Base-by-base conservation (phyloP, 2,888 invertebrate genomes). In the Hydrotaea diabolus region DNA sequence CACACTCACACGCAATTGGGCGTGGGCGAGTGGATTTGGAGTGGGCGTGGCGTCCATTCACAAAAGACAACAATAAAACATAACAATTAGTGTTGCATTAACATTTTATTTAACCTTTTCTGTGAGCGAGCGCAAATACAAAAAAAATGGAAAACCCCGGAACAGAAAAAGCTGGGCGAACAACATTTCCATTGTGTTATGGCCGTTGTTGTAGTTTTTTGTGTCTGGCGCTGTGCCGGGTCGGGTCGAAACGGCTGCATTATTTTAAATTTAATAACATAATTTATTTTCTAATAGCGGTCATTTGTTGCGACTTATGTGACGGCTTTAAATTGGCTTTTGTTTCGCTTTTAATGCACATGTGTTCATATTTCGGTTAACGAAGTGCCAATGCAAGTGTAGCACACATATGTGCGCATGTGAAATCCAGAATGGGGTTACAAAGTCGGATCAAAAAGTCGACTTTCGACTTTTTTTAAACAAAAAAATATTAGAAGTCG, bases 21-120 rank as follows among this genome's bases (percentile, higher is more conserved):
- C n/a, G 49, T 49, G 49, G n/a, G 11, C 2, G 55, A 7, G 55
- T 55, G 59, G 2, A 31, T 31, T 31, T 31, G 31, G n/a, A n/a
- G n/a, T 7, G 59, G 9, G 15, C 9, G 59, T 59, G 21, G 55
- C 15, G 26, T 7, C 23, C 59, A 55, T 21, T 55, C 55, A 55
- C 21, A 59, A 59, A 59, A 59, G 59, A 59, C 59, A 59, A 59
- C 23, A 59, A 26, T 49, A 59, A 59, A 59, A 59, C 26, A 59
- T 5, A 59, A 59, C 59, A 59, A 59, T 59, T 59, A 59, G 59
- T 26, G 23, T 59, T 23, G 59, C 59, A 59, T 59, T 59, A 59
- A 59, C 59, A 59, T 59, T 59, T 59, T 59, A 59, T 59, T 59
- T 59, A 59, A 26, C 59, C 59, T 59, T 26, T 59, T 26, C 26